A percentile compares a stretch with the other conserved stretches of the same genome.
phyloP scores from a whole-genome alignment of 2,888 invertebrate genomes.

The Plagodis pulveraria region DNA sequence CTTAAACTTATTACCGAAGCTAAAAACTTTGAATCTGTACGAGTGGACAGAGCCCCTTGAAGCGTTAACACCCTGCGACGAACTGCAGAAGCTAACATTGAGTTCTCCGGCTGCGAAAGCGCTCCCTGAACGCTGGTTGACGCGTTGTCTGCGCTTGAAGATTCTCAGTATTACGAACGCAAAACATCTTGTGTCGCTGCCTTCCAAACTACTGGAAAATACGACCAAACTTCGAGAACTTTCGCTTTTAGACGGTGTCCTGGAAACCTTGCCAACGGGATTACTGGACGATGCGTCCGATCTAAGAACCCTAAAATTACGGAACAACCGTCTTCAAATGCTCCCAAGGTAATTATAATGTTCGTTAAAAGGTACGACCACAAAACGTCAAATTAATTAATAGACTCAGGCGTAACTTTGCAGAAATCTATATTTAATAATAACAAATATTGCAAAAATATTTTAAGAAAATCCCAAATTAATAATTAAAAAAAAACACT shows the following conservation, averaged over 20 bases:
- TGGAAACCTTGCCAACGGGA: neutral
- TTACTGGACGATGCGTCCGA: neutral
- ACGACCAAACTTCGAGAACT: slow-evolving; percentile 30
- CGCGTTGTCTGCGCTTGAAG: slow-evolving; percentile 24
- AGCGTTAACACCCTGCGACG: slow-evolving; percentile 17
- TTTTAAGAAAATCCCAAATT: too few relatives aligned
- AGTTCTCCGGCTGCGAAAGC: slow-evolving; percentile 32
- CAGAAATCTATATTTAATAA: too few relatives aligned
- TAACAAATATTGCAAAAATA: too few relatives aligned
- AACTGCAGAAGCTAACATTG: slow-evolving; percentile 33
- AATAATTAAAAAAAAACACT: too few relatives aligned
- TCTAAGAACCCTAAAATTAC: neutral
- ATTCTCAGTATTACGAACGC: neutral
- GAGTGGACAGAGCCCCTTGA: too few relatives aligned
- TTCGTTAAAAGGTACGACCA: too few relatives aligned
- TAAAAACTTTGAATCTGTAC: too few relatives aligned
- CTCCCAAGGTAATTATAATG: slow-evolving; percentile 49
- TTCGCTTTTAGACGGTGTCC: slow-evolving; percentile 30
- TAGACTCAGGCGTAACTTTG: too few relatives aligned
- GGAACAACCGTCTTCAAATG: slow-evolving; percentile 35
- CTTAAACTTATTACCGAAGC: too few relatives aligned
- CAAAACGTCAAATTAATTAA: too few relatives aligned
- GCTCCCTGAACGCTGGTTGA: slow-evolving; percentile 22
- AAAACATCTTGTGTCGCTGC: slow-evolving; percentile 33
- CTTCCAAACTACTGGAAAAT: slow-evolving; percentile 39